Conservation (phyloP, 2,888 invertebrate species). For the Hypselothyrea guttata region DNA sequence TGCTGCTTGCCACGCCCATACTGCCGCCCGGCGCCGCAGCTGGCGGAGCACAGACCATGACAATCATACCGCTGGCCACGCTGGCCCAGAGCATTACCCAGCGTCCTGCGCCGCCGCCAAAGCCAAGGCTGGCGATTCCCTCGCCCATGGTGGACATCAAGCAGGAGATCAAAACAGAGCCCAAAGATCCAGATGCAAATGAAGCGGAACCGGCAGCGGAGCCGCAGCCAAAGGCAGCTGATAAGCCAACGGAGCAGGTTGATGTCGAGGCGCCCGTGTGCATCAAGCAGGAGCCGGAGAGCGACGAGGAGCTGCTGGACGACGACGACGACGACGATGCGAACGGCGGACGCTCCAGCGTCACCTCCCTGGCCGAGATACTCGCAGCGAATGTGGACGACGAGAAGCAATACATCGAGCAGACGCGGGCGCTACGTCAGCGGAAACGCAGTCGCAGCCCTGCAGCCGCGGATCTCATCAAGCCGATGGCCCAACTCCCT, state of each 20-base stretch:
- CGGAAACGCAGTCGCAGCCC: constrained; percentile 34
- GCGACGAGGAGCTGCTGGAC: constrained; percentile 40
- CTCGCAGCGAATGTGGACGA: constrained; percentile 62
- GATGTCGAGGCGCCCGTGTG: constrained; percentile 11
- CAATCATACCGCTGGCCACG: constrained; percentile 77
- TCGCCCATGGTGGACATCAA: constrained; percentile 76
- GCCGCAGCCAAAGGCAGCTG: constrained; percentile 8
- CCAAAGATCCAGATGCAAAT: constrained; percentile 52
- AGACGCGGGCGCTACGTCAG: constrained; percentile 49
- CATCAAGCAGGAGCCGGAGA: constrained; percentile 51
- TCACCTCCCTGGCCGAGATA: constrained; percentile 62
- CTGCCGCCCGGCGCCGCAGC: constrained; percentile 49
- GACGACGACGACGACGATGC: constrained; percentile 38
- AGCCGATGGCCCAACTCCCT: constrained; percentile 25
- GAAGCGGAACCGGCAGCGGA: neutral
- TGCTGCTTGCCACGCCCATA: constrained; percentile 77
- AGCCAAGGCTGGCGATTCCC: constrained; percentile 47
- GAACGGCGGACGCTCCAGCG: constrained; percentile 64
- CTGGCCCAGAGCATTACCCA: constrained; percentile 65
- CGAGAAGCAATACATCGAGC: constrained; percentile 65
- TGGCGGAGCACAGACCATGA: constrained; percentile 72
- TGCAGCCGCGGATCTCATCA: neutral
- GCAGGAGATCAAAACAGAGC: constrained; percentile 74
- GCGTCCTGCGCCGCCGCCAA: constrained; percentile 27
- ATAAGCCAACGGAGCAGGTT: neutral